Base-by-base conservation (phyloP, 2,888 invertebrate genomes). In the Leucozona laternaria region DNA sequence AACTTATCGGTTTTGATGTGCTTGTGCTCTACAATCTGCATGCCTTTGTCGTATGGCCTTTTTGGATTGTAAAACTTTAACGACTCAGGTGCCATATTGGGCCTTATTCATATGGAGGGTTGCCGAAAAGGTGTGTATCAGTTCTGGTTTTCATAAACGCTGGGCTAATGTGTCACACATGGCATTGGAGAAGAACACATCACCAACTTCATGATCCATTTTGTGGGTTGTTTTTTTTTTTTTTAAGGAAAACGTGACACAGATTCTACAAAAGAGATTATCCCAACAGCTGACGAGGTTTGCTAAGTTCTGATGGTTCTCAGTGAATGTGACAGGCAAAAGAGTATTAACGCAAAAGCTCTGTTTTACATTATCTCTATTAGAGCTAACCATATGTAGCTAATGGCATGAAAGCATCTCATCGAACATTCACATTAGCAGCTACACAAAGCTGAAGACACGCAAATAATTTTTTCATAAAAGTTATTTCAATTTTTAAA, bases 241-340 rank as follows among this genome's bases (percentile, higher is more conserved):
- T 7, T 28, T 45, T 48, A 17, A 31, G 37, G 4, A 7, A 64
- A 64, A 45, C 64, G 45, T 64, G 64, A 45, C 28, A 20, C 45
- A 28, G 64, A 28, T 45, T 25, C 64, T 45, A 17, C 28, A 17
- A 64, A 17, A 28, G 64, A 17, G 43, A 64, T 64, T 45, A 45
- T 31, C 7, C 2, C 11, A 25, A 43, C 11, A 31, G n/a, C 25
- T 28, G 45, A 28, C 17, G 45, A 17, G 6, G 45, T n/a, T n/a
- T n/a, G n/a, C n/a, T n/a, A n/a, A n/a, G n/a, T n/a, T n/a, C 45
- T 31, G 45, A 45, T 20, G 58, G 6, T 34, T 58, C n/a, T 34
- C 25, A 13, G 13, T 17, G 45, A 64, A 64, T 25, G 11, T 5
- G 5, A 17, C 17, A 28, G 64, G 5, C 10, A 64, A 62, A n/a